Evolutionary conservation across 1,140 invertebrate genomes (phyloP).

Genomic region (Prorops nasuta): DNA sequence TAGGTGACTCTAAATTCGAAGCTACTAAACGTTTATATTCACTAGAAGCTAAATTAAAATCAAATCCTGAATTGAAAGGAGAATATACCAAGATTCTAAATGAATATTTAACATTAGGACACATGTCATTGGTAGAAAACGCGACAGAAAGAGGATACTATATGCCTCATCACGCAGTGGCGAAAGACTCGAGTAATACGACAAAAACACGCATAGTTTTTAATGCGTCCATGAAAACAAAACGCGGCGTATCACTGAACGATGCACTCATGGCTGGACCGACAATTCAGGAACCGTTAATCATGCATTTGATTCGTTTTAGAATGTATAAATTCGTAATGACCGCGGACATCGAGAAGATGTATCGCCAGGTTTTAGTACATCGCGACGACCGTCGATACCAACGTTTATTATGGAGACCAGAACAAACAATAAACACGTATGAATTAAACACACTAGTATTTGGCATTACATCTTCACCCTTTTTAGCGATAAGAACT

Average conservation of each 20-base stretch:
- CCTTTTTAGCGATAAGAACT: not conserved
- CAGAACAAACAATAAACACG: not conserved
- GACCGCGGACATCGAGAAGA: not conserved
- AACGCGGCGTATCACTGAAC: not conserved
- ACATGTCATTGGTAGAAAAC: not conserved
- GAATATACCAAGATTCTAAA: not conserved
- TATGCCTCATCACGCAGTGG: not conserved
- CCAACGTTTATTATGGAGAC: not conserved
- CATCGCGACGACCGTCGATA: not conserved
- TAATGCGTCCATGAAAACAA: not conserved
- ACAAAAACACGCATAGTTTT: not conserved
- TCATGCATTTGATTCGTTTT: not conserved
- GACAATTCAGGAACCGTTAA: not conserved
- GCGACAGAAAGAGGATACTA: not conserved
- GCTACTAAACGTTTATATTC: not conserved
- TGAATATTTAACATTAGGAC: not conserved
- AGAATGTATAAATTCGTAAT: not conserved
- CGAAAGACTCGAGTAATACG: not conserved
- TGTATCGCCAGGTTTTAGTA: not conserved
- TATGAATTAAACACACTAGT: not conserved
- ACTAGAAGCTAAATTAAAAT: not conserved
- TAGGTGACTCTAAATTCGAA: not conserved
- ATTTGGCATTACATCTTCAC: not conserved
- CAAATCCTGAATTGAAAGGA: not conserved
- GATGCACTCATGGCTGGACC: not conserved